These are phyloP conservation scores for Oriolus oriolus DNA, from an alignment of 2,113 vertebrate genomes.

Conservation along the genomic window DNA sequence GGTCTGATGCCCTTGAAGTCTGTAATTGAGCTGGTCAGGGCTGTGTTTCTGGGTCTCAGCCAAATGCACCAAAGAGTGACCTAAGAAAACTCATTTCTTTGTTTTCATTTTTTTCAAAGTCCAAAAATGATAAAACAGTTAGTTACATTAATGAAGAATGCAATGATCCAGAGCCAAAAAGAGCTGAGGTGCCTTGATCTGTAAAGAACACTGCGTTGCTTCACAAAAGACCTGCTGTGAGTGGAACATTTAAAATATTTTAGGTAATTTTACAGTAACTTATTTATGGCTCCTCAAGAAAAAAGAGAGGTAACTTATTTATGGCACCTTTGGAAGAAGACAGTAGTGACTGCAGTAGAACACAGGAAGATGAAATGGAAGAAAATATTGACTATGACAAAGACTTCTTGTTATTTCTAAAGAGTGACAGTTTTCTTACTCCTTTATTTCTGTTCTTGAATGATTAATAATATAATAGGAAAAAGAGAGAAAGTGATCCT, in stretches of 20 bases:
- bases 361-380: background rate
- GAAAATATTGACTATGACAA: background rate
- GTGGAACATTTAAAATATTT: background rate
- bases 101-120: background rate
- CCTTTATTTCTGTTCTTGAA: background rate
- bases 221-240: background rate
- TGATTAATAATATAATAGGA: background rate
- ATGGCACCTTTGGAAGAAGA: background rate
- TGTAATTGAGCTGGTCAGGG: background rate
- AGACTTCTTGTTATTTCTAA: background rate
- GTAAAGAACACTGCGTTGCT: background rate
- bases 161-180: background rate
- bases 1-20: background rate
- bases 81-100: background rate
- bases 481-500: background rate
- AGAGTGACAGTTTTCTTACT: background rate
- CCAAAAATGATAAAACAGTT: background rate
- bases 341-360: background rate
- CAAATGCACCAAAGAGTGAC: background rate
- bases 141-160: background rate
- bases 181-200: background rate
- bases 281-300: background rate
- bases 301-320: background rate
- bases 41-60: background rate
- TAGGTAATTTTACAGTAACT: background rate